A percentile compares a stretch with the other conserved stretches of the same genome.
phyloP scores from a whole-genome alignment of 2,113 vertebrate genomes.

The Dipodomys spectabilis region DNA sequence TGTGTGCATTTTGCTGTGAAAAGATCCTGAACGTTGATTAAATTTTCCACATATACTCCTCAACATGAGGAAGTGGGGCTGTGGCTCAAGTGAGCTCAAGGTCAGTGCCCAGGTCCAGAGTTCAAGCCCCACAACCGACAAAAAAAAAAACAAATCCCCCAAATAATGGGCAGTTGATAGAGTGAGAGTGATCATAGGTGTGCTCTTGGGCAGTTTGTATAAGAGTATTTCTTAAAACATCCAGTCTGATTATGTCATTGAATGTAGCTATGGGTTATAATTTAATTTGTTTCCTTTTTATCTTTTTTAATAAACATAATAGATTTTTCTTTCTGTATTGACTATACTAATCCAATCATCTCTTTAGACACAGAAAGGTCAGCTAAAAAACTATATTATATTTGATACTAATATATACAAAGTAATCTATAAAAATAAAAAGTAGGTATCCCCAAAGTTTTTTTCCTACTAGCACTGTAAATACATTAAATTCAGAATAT shows the following conservation, averaged over 20 bases:
- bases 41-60: neutral
- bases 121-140: no score
- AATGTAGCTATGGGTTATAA: neutral
- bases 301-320: neutral
- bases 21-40: neutral
- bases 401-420: neutral
- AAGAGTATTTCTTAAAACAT: neutral
- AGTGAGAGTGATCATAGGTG: neutral
- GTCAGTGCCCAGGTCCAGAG: no score
- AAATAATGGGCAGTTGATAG: neutral
- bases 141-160: neutral
- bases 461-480: neutral
- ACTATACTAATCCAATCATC: neutral
- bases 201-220: neutral
- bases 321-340: neutral
- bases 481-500: no score
- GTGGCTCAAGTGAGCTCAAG: no score
- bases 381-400: neutral
- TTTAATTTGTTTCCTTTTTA: slow-evolving; percentile 10
- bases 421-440: slow-evolving; percentile 25
- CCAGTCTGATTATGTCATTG: neutral
- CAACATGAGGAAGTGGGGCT: no score
- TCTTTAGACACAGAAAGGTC: slow-evolving; percentile 25
- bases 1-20: neutral
- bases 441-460: neutral